Evolutionary conservation across 2,888 invertebrate genomes (phyloP), one percentile per base, ranked within the genome.

Genomic region (Nomada ferruginata): DNA sequence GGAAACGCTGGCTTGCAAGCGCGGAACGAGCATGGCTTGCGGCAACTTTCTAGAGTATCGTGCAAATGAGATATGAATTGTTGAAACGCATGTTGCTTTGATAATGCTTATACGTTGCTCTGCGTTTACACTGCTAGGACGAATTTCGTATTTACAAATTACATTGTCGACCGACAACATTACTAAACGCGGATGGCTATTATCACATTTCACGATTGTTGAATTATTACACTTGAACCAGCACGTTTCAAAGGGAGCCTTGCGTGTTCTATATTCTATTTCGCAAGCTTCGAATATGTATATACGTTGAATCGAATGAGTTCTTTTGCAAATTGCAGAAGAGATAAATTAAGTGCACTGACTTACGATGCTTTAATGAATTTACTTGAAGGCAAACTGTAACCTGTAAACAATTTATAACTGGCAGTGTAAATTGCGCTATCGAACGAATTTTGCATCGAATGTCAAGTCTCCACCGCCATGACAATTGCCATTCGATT

Each of bases 1-100:
- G 52, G 64, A 55, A 55, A 60, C 4, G 52, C 65, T 64, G 64
- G 76, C 74, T 83, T 82, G 26, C 13, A n/a, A 57, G 53, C 70
- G 77, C 53, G 55, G 63, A 57, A 66, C 63, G 59, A 53, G 86
- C 84, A 87, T 84, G 86, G 86, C 84, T 86, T 87, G 15, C 57
- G 29, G 59, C 59, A 57, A 75, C 57, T 63, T 53, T 52, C 47
- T 81, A 69, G 68, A 70, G 65, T 36, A 70, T 53, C 72, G 68
- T 60, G 65, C 63, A 68, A 76, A 70, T 64, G 71, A 73, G 18
- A 59, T 42, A 57, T 76, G 52, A 59, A 63, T 69, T 57, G 64
- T 50, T 59, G 59, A 59, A 66, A 80, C 65, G 84, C 79, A 81
- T 86, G 83, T 53, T 50, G 85, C 79, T 87, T 86, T 75, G 66